Base-by-base conservation (phyloP, 2,113 vertebrate species). In the Bombycilla garrulus region DNA sequence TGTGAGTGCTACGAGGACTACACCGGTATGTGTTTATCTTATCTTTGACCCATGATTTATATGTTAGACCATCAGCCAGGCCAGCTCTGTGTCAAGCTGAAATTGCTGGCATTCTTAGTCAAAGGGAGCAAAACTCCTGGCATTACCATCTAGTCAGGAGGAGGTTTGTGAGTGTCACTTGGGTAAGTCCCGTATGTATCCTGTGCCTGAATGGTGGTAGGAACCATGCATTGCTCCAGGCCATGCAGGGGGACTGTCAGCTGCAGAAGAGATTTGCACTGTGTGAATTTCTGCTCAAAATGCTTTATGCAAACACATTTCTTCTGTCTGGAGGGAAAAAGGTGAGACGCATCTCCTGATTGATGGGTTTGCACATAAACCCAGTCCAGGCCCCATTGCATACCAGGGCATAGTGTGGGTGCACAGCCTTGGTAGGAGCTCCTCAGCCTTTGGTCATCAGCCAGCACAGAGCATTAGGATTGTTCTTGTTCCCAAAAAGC, bases 1-100 rank as follows among this genome's bases (percentile, higher is more conserved):
- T 99, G 99, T 28, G 98, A 99, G 94, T 99, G 99, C 88, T 93
- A 95, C 40, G 98, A 99, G 57, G 99, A 99, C 97, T 99, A 98
- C 96, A 99, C 99, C 0, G 99, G 99, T 99, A 97, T 93, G 98
- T 92, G 60, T 62, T 90, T 91, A 81, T 95, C 94, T 93, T 90
- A 88, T 96, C 95, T 96, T 33, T 80, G 86, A 57, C 77, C 76
- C 12, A 0, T 57, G 61, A 87, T 92, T 83, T 73, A 40, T 83
- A 20, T 12, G 53, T 67, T 54, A 87, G 48, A 88, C 72, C 56
- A 20, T 83, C 83, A 86, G 56, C 66, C 88, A 86, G 92, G 73
- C 77, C 77, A 85, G 90, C 86, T 95, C 84, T 87, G 57, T 87
- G 79, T 92, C 91, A 54, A 56, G 74, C 65, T 92, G 83, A 66